Conservation (phyloP, 2,888 invertebrate species). For the Caenorhabditis sp. region DNA sequence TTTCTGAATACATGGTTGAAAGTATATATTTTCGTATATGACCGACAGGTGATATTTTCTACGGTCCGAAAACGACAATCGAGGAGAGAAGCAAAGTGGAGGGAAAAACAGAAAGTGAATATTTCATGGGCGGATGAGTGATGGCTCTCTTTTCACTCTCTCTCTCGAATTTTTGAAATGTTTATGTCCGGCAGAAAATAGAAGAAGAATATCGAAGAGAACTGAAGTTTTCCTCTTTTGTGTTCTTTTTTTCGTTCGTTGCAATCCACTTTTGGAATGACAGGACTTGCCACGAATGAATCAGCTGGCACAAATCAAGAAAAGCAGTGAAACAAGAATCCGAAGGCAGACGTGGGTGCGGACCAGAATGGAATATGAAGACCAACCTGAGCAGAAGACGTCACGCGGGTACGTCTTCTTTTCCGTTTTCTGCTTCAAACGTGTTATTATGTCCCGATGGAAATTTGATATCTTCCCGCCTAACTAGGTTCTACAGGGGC, state of each 20-base stretch:
- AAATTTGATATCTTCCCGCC: conserved; percentile 35
- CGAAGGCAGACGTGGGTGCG: background rate
- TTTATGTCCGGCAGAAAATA: conserved; percentile 15
- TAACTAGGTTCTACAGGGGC: conserved; percentile 7
- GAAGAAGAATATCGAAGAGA: conserved; percentile 12
- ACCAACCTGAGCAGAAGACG: background rate
- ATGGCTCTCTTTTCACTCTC: no score
- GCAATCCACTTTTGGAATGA: no score
- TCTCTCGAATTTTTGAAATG: conserved; percentile 33
- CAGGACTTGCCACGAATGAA: conserved; percentile 9
- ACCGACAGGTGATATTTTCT: no score
- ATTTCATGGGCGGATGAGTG: conserved; percentile 25
- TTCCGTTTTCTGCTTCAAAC: conserved; percentile 9
- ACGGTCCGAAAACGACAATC: no score
- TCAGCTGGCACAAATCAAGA: no score
- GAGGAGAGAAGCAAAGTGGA: background rate
- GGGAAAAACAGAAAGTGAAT: conserved; percentile 23
- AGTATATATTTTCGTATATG: no score
- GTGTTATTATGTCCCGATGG: conserved; percentile 24
- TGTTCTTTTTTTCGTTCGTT: background rate
- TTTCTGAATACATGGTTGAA: no score
- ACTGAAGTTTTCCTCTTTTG: conserved; percentile 5
- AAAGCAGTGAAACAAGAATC: conserved; percentile 3
- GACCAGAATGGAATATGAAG: no score
- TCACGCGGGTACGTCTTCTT: conserved; percentile 20